Percentiles rank a stretch among this genome's conserved stretches.
Conservation (phyloP, 1,140 invertebrate genomes). For the Psix sp. region DNA sequence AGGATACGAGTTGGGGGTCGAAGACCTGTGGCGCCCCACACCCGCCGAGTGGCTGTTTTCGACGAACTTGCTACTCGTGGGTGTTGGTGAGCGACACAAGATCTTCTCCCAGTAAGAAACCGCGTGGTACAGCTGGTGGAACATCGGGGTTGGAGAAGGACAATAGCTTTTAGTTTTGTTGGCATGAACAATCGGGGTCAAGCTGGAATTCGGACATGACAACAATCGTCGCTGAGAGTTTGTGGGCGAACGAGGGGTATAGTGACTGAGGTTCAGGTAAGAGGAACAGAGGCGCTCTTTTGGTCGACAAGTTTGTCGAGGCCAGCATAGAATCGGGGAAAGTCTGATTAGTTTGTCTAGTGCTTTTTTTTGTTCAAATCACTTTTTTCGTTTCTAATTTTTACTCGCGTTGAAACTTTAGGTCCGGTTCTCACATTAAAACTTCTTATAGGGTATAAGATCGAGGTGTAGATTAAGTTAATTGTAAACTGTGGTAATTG, state of each 20-base stretch:
- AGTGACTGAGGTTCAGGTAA: slow-evolving; percentile 64
- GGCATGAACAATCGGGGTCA: slow-evolving; percentile 8
- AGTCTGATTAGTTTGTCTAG: no score
- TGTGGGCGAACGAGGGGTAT: slow-evolving; percentile 66
- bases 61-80: slow-evolving; percentile 26
- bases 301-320: slow-evolving; percentile 5
- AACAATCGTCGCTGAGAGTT: slow-evolving; percentile 69
- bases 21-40: slow-evolving; percentile 13
- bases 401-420: no score
- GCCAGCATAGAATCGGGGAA: slow-evolving; percentile 14
- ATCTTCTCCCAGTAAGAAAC: slow-evolving; percentile 77
- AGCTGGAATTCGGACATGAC: slow-evolving; percentile 65
- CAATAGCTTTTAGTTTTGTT: slow-evolving; percentile 63
- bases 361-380: no score
- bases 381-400: no score
- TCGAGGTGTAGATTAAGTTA: no score
- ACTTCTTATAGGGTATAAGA: no score
- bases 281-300: slow-evolving; percentile 49
- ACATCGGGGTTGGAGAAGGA: slow-evolving; percentile 76
- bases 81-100: slow-evolving; percentile 64
- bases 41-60: neutral
- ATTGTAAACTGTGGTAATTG: no score
- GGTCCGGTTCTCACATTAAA: no score
- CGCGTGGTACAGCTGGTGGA: slow-evolving; percentile 78
- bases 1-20: slow-evolving; percentile 10